Evolutionary conservation across 2,888 invertebrate species (phyloP), one percentile per base, ranked within the genome.

Genomic region (Trachelus troglodyta): DNA sequence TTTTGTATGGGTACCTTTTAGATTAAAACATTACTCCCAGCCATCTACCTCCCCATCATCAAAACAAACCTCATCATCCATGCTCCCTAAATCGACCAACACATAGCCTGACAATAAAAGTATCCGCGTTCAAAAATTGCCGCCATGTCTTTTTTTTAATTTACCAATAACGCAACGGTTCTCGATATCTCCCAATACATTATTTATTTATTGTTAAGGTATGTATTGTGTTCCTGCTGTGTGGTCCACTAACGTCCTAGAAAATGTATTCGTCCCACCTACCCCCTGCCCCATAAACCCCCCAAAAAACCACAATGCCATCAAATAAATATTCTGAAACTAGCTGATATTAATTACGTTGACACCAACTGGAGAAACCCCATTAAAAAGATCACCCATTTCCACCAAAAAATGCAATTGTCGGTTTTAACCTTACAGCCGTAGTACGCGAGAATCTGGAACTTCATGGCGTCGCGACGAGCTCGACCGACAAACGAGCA

Each of bases 161-260:
- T 56, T 23, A 56, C 23, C 40, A 56, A 56, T 56, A 56, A 56
- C 40, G 4, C 23, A 56, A 12, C 69, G 73, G 35, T 73, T 33
- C 73, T 69, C 30, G 30, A 75, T 77, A 40, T 69, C 71, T 69
- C 40, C 12, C 74, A 78, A 78, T 74, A 80, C 74, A 78, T 80
- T 77, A 77, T 79, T 77, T 80, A 81, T 77, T 81, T 69, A 77
- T 79, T 76, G 76, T 81, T 81, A 78, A 77, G 77, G 81, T 81
- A 81, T 81, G 40, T 56, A 56, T 80, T 78, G 80, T 81, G 77
- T 79, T 79, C 81, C 77, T 79, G 78, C 80, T 82, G 79, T 80
- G 82, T 84, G 83, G 84, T 83, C 84, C 83, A 82, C 82, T 83
- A 83, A 84, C 82, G 79, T 84, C 79, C 80, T 83, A 83, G 83